Evolutionary conservation across 2,797 vertebrate species (phyloP), one percentile per base, ranked within the genome.

Genomic region (Gymnodraco acuticeps): DNA sequence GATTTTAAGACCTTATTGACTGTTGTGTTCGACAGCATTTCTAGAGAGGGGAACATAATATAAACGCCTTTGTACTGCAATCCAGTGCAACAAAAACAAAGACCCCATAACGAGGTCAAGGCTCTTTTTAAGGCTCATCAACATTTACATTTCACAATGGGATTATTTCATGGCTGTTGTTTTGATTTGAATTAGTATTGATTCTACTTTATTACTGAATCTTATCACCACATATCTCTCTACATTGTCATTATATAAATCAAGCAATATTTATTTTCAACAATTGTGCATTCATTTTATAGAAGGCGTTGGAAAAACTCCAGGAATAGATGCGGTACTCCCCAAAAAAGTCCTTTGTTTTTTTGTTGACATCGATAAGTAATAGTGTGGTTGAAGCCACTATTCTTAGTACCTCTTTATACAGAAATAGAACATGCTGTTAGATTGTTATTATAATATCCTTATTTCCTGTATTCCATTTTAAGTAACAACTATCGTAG

Each of bases 191-290:
- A 70, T 73, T 61, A 60, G 33, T 8, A 38, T 38, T 38, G 33
- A 38, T 38, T 38, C 6, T 33, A 59, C 54, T 64, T 19, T 50
- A 48, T 56, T 54, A 47, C 4, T 45, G 55, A 17, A 54, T 4
- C 65, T 59, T 79, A 75, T 83, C 74, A 31, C 67, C 38, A 54
- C 52, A 70, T 70, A 82, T 62, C 16, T 64, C 11, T 56, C 3
- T 66, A 15, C 62, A 59, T 10, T 69, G 13, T 11, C 19, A 55
- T 77, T 72, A 27, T 48, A 61, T 15, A 33, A 70, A 70, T 19
- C n/a, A 50, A 70, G 54, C 9, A 38, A 5, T 51, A 64, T 69
- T 4, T 50, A 73, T 46, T 61, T 46, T 56, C 42, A 69, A 60
- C 43, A 27, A 23, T 61, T 64, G 68, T 19, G 10, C 50, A 60